Conservation (phyloP, 1,140 invertebrate genomes). For the Ericerus pela region DNA sequence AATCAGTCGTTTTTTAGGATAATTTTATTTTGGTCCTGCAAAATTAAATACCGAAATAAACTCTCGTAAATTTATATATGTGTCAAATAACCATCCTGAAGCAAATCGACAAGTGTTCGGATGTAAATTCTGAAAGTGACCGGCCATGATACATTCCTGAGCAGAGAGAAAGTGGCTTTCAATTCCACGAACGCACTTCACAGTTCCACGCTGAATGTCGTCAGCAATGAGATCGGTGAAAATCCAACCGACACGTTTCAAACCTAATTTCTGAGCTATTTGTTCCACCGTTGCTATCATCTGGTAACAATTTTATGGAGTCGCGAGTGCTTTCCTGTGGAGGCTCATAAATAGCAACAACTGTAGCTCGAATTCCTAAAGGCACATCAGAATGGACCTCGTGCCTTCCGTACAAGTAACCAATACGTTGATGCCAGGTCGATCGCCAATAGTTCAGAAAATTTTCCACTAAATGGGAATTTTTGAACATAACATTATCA, state of each 20-base stretch:
- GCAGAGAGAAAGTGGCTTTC: slow-evolving; percentile 91
- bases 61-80: too few species aligned
- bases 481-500: slow-evolving; percentile 96
- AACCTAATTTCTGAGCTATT: slow-evolving; percentile 61
- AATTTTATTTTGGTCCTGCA: too few species aligned
- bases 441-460: slow-evolving; percentile 95
- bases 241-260: slow-evolving; percentile 88
- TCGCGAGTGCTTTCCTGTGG: slow-evolving; percentile 65
- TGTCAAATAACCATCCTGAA: slow-evolving; percentile 81
- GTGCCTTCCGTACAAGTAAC: slow-evolving; percentile 84
- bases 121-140: slow-evolving; percentile 79
- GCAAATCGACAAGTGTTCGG: slow-evolving; percentile 85
- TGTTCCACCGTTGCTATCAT: slow-evolving; percentile 61
- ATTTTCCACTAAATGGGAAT: slow-evolving; percentile 80
- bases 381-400: slow-evolving; percentile 87
- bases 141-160: slow-evolving; percentile 96
- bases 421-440: slow-evolving; percentile 86
- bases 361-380: slow-evolving; percentile 80
- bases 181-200: slow-evolving; percentile 64
- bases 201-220: slow-evolving; percentile 73
- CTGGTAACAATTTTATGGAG: slow-evolving; percentile 49
- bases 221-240: slow-evolving; percentile 93
- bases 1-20: too few species aligned
- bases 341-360: slow-evolving; percentile 95
- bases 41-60: too few species aligned